These are phyloP conservation scores for Onthophagus sagittarius DNA, from an alignment of 2,888 invertebrate species.

Conservation along the genomic window DNA sequence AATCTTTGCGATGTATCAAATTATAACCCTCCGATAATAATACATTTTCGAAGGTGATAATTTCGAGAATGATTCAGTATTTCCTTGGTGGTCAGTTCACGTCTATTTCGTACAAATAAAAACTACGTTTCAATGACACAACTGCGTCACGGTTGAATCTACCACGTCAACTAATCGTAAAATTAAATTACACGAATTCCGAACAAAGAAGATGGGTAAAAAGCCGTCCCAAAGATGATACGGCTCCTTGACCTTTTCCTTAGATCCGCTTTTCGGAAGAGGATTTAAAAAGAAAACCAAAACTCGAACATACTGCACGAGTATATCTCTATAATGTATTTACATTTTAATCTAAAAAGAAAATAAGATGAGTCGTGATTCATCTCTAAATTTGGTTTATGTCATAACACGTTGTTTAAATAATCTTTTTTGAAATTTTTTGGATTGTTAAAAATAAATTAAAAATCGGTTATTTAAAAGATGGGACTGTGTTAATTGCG, in stretches of 20 bases:
- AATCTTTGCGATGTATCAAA: neutral
- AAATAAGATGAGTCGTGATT: too few species aligned
- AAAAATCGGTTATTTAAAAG: neutral
- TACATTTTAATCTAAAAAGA: too few species aligned
- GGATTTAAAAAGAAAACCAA: neutral
- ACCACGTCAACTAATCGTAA: too few species aligned
- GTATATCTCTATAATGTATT: neutral
- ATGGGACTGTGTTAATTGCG: neutral
- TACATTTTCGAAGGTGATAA: neutral
- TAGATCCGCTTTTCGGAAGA: conserved; percentile 2
- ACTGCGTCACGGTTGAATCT: too few species aligned
- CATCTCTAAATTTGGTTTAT: neutral
- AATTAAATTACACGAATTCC: too few species aligned
- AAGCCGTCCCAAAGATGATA: neutral
- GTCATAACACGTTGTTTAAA: neutral
- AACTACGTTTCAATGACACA: neutral
- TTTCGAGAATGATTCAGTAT: too few species aligned
- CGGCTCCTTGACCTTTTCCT: conserved; percentile 14
- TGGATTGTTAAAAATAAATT: neutral
- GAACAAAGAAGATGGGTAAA: conserved; percentile 1
- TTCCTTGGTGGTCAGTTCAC: neutral
- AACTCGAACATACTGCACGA: neutral
- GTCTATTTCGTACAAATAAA: neutral
- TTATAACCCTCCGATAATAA: neutral
- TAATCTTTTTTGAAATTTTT: neutral